A percentile compares a stretch with the other conserved stretches of the same genome.
These are phyloP conservation scores for Phaetusa simplex DNA, from an alignment of 2,113 vertebrate species.

Conservation along the genomic window DNA sequence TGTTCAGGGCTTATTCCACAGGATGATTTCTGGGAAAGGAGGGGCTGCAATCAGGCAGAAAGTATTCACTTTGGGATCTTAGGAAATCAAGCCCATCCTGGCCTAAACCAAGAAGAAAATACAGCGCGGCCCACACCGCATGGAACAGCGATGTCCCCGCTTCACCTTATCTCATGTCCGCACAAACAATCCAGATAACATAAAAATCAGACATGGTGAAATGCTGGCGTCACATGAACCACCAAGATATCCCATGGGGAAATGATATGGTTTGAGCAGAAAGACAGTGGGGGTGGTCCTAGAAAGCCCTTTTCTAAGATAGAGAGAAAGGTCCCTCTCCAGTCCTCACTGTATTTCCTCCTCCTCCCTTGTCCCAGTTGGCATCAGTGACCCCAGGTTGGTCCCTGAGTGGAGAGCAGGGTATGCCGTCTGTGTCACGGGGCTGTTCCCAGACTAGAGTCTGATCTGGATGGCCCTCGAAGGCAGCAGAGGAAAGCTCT, in stretches of 20 bases:
- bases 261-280: background rate
- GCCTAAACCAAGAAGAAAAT: background rate
- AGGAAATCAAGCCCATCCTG: background rate
- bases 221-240: background rate
- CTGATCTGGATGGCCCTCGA: background rate
- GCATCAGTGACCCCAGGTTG: background rate
- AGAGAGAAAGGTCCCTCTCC: background rate
- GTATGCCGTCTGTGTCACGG: background rate
- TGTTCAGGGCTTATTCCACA: background rate
- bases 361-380: background rate
- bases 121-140: background rate
- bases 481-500: background rate
- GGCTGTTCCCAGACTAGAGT: background rate
- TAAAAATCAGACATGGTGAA: background rate
- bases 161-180: background rate
- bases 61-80: background rate
- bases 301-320: background rate
- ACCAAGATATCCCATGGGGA: background rate
- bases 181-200: background rate
- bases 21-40: conserved; percentile 12
- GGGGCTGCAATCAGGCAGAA: background rate
- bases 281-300: background rate
- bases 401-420: background rate
- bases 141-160: rapidly evolving
- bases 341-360: background rate